Base-by-base conservation (phyloP, 2,888 invertebrate genomes). In the Furcula furcula region DNA sequence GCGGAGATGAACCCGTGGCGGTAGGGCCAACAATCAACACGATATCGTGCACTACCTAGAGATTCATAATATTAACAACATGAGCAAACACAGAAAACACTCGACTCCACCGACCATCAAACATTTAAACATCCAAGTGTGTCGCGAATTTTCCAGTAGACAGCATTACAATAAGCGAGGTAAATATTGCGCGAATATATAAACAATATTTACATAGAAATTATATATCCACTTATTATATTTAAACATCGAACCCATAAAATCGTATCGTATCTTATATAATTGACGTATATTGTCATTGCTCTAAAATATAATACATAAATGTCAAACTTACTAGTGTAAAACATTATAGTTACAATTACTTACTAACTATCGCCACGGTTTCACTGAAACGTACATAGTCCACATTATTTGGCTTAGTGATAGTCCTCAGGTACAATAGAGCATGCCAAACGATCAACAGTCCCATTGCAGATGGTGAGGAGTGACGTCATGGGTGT, bases 271-370 rank as follows among this genome's bases (percentile, higher is more conserved):
- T 73, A 70, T 69, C 60, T 61, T 70, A 72, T 67, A 64, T 81
- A 82, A 82, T 81, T 83, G 82, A 83, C 82, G 63, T 65, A 76
- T 81, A 82, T 81, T 83, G 80, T 79, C 81, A 76, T 76, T 65
- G 65, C 65, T 67, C 62, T 77, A 74, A 72, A 60, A 61, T 58
- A 62, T 58, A 65, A 56, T 51, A 56, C 55, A 67, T 67, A 68
- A 73, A 12, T 13, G 14, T 58, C 63, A 55, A 61, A 65, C 62
- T 68, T 71, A 71, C 54, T 43, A 52, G 59, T 57, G 57, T 49
- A 55, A 52, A 47, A 62, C 37, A 49, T 55, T 42, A 54, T 48
- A 54, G 49, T 55, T 43, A 58, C 54, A 65, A 59, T 64, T 65
- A 69, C 43, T 55, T 51, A 55, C 41, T 44, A 63, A 52, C 66